A percentile compares a stretch with the other conserved stretches of the same genome.
These are phyloP conservation scores for Steinernema carpocapsae DNA, from an alignment of 2,888 invertebrate species.

Conservation along the genomic window DNA sequence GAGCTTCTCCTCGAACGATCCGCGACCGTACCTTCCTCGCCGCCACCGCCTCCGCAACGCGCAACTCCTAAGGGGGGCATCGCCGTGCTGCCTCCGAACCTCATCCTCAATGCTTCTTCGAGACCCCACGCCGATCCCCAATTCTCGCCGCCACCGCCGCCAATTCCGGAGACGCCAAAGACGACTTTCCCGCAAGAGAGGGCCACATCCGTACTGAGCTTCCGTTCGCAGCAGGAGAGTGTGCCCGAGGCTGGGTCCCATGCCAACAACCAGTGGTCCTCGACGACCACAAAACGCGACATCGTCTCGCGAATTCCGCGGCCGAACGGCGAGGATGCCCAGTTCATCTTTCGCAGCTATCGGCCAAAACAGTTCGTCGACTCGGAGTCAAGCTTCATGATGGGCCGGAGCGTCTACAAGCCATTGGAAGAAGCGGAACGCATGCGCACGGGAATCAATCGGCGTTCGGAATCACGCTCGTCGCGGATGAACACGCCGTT, in stretches of 20 bases:
- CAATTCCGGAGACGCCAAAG: slow-evolving; percentile 16
- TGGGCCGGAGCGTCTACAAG: slow-evolving; percentile 56
- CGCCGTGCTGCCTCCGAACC: background rate
- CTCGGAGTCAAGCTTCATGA: slow-evolving; percentile 32
- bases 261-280: background rate
- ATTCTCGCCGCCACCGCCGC: slow-evolving; percentile 22
- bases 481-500: slow-evolving; percentile 32
- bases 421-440: slow-evolving; percentile 56
- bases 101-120: background rate
- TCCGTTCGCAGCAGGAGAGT: background rate
- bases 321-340: slow-evolving; percentile 30
- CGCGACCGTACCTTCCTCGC: background rate
- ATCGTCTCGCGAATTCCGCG: slow-evolving; percentile 27
- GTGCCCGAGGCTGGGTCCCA: background rate
- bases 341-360: slow-evolving; percentile 28
- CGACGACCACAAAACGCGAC: slow-evolving; percentile 23
- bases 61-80: background rate
- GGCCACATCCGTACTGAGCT: slow-evolving; percentile 5
- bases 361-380: slow-evolving; percentile 26
- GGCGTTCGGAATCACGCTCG: slow-evolving; percentile 36
- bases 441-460: slow-evolving; percentile 51
- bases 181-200: background rate
- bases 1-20: background rate
- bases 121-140: background rate
- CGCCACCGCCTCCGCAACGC: slow-evolving; percentile 6